phyloP scores from a whole-genome alignment of 2,888 invertebrate genomes.

The Himalopsyche anomala region DNA sequence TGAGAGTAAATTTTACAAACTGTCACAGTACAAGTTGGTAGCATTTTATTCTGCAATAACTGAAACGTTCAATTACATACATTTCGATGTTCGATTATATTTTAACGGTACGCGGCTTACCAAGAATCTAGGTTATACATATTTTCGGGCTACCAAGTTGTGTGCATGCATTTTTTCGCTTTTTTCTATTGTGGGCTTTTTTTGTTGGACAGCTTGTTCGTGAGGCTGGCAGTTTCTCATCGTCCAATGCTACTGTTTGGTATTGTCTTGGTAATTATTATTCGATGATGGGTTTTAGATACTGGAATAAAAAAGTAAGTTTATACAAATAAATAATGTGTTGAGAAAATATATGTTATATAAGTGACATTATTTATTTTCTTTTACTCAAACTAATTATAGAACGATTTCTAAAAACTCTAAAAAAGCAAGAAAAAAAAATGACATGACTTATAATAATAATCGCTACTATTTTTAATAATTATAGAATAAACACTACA shows the following conservation, averaged over 20 bases:
- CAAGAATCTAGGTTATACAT: constrained; percentile 58
- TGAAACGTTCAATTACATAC: constrained; percentile 61
- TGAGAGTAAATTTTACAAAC: constrained; percentile 10
- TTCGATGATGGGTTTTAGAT: neutral
- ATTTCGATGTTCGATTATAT: constrained; percentile 56
- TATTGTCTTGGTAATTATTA: constrained; percentile 12
- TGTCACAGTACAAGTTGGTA: constrained; percentile 25
- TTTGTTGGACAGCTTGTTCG: constrained; percentile 47
- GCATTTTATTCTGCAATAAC: constrained; percentile 46
- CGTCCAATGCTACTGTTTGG: constrained; percentile 51
- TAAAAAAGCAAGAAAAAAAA: too few species aligned
- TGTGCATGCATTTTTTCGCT: constrained; percentile 51
- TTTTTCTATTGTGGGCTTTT: constrained; percentile 50
- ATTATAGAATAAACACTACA: too few species aligned
- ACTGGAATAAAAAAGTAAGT: too few species aligned
- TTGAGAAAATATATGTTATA: too few species aligned
- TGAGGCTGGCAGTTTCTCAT: constrained; percentile 50
- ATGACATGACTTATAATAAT: too few species aligned
- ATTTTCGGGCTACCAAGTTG: constrained; percentile 49
- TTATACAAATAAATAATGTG: too few species aligned
- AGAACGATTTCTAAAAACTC: too few species aligned
- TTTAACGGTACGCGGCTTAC: constrained; percentile 61
- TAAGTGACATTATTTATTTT: too few species aligned
- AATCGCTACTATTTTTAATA: too few species aligned
- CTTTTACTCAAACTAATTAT: too few species aligned